These are phyloP conservation scores for Lontra canadensis DNA, from an alignment of 2,113 vertebrate genomes.

Conservation along the genomic window DNA sequence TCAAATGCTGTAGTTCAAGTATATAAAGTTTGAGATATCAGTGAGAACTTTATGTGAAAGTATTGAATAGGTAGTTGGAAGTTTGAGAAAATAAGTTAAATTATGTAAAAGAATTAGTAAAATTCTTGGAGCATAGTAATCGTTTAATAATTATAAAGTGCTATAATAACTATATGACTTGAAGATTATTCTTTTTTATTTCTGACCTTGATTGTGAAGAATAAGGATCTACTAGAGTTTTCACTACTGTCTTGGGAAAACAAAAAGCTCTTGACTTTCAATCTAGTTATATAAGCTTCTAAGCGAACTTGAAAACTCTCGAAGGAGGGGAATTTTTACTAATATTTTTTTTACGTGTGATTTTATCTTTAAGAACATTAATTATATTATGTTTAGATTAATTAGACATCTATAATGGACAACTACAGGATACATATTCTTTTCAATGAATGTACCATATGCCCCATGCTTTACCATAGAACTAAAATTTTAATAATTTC, in stretches of 20 bases:
- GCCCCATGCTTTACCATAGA: background rate
- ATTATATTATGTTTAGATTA: background rate
- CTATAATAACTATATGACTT: background rate
- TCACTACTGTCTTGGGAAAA: background rate
- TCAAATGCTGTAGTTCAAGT: background rate
- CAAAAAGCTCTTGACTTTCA: background rate
- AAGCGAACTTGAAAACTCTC: background rate
- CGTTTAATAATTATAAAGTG: background rate
- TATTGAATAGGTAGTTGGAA: background rate
- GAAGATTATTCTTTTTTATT: background rate
- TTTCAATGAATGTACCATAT: background rate
- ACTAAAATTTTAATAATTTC: background rate
- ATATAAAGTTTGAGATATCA: background rate
- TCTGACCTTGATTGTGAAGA: background rate
- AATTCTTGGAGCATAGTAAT: background rate
- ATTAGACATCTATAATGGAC: background rate
- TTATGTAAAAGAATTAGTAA: background rate
- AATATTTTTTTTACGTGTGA: background rate
- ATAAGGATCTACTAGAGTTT: background rate
- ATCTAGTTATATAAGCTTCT: background rate
- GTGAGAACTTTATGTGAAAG: background rate
- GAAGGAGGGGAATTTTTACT: background rate
- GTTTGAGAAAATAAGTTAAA: constrained; percentile 5
- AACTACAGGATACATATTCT: background rate
- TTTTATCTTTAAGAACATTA: background rate